phyloP scores from a whole-genome alignment of 2,113 vertebrate species.

The Strix aluco region DNA sequence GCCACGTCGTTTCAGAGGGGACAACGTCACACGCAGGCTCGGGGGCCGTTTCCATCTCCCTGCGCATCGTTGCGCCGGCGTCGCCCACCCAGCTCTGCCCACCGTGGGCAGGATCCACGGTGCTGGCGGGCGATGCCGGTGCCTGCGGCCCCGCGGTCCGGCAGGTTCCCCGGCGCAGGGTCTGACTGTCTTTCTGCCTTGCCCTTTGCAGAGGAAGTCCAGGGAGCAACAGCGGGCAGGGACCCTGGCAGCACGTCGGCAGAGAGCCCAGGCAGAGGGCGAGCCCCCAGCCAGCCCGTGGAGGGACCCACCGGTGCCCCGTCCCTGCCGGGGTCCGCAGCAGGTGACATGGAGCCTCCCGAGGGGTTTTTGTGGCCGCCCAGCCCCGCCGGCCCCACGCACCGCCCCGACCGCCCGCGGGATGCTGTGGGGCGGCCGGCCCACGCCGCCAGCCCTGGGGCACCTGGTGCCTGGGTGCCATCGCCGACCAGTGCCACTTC shows the following conservation, averaged over 20 bases:
- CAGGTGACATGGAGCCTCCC: conserved; percentile 36
- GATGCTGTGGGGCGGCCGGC: not conserved
- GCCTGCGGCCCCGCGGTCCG: not conserved
- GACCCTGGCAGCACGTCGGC: not conserved
- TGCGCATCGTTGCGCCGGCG: fast-evolving
- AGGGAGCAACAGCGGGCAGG: not conserved
- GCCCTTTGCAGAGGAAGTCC: conserved; percentile 58
- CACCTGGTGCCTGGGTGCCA: not conserved
- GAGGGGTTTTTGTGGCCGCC: not conserved
- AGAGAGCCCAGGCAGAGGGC: not conserved
- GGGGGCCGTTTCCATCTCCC: not conserved
- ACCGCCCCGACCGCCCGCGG: fast-evolving
- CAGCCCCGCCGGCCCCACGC: not conserved
- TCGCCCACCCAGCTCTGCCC: not conserved
- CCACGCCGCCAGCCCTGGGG: not conserved
- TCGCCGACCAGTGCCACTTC: not conserved
- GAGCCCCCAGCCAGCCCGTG: not conserved
- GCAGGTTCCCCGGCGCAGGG: not conserved
- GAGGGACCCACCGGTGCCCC: not conserved
- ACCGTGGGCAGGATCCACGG: fast-evolving
- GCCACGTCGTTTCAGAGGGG: not conserved
- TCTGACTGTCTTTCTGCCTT: not conserved
- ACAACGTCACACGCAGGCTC: fast-evolving
- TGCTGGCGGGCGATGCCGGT: not conserved
- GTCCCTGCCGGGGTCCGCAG: fast-evolving